phyloP scores from a whole-genome alignment of 2,797 vertebrate species.

The Microchirus variegatus region DNA sequence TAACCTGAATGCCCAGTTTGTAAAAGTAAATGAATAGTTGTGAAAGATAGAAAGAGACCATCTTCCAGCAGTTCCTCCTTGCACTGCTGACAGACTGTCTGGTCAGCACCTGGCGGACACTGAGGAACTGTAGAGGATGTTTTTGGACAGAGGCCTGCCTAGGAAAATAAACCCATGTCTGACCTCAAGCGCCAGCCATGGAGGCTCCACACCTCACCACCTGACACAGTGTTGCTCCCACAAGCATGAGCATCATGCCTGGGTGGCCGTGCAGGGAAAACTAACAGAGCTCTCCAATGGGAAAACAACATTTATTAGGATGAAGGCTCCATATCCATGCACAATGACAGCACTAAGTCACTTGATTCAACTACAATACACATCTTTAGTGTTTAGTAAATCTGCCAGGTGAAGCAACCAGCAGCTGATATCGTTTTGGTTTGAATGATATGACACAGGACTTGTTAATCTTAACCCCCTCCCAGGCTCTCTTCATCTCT shows the following conservation, averaged over 20 bases:
- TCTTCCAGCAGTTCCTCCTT: slow-evolving; percentile 20
- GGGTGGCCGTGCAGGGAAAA: slow-evolving; percentile 65
- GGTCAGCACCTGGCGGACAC: slow-evolving; percentile 70
- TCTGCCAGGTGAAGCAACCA: slow-evolving; percentile 27
- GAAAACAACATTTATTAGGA: slow-evolving; percentile 39
- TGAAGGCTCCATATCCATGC: neutral
- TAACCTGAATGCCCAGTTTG: slow-evolving; percentile 35
- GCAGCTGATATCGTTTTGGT: slow-evolving; percentile 41
- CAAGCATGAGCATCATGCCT: slow-evolving; percentile 56
- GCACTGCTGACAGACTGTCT: slow-evolving; percentile 40
- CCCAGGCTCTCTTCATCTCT: slow-evolving; percentile 11
- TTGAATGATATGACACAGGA: slow-evolving; percentile 26
- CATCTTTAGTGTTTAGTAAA: neutral
- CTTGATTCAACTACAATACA: slow-evolving; percentile 12
- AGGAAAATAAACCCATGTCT: slow-evolving; percentile 78
- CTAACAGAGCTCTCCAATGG: slow-evolving; percentile 29
- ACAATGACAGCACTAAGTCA: slow-evolving; percentile 11
- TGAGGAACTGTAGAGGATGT: slow-evolving; percentile 60
- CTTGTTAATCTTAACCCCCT: slow-evolving; percentile 4
- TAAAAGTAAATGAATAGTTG: slow-evolving; percentile 35
- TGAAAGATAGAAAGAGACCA: slow-evolving; percentile 12
- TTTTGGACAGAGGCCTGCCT: slow-evolving; percentile 68
- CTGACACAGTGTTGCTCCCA: slow-evolving; percentile 60
- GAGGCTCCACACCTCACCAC: slow-evolving; percentile 58
- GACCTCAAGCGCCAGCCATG: slow-evolving; percentile 72